Conservation (phyloP, 2,888 invertebrate genomes). For the Cactoblastis cactorum region DNA sequence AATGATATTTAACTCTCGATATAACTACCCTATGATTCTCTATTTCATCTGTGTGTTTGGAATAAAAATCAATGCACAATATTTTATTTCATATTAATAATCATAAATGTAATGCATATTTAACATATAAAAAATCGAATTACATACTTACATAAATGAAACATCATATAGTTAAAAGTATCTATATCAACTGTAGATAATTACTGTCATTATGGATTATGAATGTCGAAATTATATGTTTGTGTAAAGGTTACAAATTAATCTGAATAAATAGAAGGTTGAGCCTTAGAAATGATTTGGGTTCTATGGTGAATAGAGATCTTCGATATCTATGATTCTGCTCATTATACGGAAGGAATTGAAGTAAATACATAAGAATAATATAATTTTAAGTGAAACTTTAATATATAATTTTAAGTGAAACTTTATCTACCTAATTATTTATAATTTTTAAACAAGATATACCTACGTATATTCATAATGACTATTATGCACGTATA, state of each 20-base stretch:
- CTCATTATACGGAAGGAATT: constrained; percentile 34
- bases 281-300: not conserved
- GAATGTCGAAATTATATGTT: not conserved
- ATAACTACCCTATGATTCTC: too few relatives aligned
- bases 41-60: too few relatives aligned
- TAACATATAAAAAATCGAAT: too few relatives aligned
- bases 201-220: not conserved
- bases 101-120: too few relatives aligned
- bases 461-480: not conserved
- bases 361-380: constrained; percentile 17
- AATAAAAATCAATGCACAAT: too few relatives aligned
- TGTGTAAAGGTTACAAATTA: not conserved
- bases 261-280: not conserved
- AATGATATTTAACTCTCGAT: too few relatives aligned
- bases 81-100: too few relatives aligned
- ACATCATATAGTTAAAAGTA: too few relatives aligned
- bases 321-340: constrained; percentile 19
- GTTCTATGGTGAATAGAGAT: constrained; percentile 12
- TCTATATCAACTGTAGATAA: too few relatives aligned
- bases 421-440: not conserved
- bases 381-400: not conserved
- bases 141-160: too few relatives aligned
- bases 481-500: constrained; percentile 1
- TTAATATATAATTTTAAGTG: not conserved
- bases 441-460: not conserved